These are phyloP conservation scores for Cantharis rufa DNA, from an alignment of 2,888 invertebrate species.

Conservation along the genomic window DNA sequence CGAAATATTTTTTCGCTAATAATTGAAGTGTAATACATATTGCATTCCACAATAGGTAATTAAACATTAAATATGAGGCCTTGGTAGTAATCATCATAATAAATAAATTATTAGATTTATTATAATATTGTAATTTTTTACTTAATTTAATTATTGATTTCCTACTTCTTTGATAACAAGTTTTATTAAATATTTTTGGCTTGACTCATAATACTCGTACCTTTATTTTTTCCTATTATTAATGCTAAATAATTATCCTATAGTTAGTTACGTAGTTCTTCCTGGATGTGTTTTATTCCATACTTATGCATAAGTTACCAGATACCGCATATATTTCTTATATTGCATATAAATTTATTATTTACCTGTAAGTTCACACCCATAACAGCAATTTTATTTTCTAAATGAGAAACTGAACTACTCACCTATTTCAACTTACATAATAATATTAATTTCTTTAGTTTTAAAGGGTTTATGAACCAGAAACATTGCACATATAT, in stretches of 20 bases:
- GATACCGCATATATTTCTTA: not conserved
- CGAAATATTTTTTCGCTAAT: not conserved
- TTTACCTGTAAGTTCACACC: not conserved
- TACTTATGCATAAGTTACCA: not conserved
- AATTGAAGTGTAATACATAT: not conserved
- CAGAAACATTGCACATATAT: conserved; percentile 10
- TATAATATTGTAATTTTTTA: not conserved
- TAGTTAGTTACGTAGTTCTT: not conserved
- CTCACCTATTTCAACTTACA: not conserved
- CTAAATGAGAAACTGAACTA: not conserved
- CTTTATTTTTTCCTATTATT: not conserved
- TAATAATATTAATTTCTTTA: not conserved
- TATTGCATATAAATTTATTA: not conserved
- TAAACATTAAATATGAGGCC: not conserved
- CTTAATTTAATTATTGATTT: not conserved
- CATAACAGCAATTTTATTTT: not conserved
- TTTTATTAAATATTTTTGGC: not conserved
- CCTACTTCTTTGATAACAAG: not conserved
- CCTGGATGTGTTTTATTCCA: not conserved
- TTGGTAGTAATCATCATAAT: not conserved
- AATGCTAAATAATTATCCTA: not conserved
- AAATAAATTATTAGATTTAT: not conserved
- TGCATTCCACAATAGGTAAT: not conserved
- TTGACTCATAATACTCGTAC: not conserved
- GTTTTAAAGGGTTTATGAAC: conserved; percentile 6